Base-by-base conservation (phyloP, 1,140 invertebrate species). In the Hypothenemus hampei region DNA sequence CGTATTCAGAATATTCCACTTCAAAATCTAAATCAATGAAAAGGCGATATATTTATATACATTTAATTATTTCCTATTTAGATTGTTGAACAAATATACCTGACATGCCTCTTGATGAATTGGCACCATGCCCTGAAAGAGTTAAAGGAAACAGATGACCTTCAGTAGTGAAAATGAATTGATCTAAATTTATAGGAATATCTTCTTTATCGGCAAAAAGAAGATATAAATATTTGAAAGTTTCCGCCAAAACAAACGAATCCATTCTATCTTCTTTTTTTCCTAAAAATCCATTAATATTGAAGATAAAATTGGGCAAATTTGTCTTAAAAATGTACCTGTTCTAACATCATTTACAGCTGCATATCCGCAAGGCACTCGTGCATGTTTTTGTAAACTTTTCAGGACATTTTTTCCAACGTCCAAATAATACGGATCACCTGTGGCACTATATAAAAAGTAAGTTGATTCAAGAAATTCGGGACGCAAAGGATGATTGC, bases 401-500 rank as follows among this genome's bases (percentile, higher is more conserved):
- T 89, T 85, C n/a, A 99, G 73, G 2, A 96, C 90, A 45, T 86
- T 85, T 66, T 88, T 86, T 1, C 93, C 96, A 4, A 97, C 95
- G 66, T 93, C 84, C 37, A 98, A 75, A 72, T 99, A 99, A 73
- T 98, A 91, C 57, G 88, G 86, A 76, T 99, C 97, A 23, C 85
- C 85, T 1, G 96, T 99, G 1, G 95, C 95, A 67, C 86, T 81
- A 71, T 97, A 95, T 4, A 99, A 73, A 68, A 98, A 97, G 69
- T 98, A 99, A 0, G 96, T 98, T 0, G 93, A 97, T 74, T 99
- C 97, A 18, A 98, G 75, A 74, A 98, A 98, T 73, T 99, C 97
- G 5, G 97, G 97, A 44, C 97, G 79, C 2, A 99, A 74, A 5
- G 93, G 94, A 78, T 98, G 93, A 71, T 98, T 93, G 10, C 89